Evolutionary conservation across 2,888 invertebrate species (phyloP).

Genomic region (Drosophila quinaria): DNA sequence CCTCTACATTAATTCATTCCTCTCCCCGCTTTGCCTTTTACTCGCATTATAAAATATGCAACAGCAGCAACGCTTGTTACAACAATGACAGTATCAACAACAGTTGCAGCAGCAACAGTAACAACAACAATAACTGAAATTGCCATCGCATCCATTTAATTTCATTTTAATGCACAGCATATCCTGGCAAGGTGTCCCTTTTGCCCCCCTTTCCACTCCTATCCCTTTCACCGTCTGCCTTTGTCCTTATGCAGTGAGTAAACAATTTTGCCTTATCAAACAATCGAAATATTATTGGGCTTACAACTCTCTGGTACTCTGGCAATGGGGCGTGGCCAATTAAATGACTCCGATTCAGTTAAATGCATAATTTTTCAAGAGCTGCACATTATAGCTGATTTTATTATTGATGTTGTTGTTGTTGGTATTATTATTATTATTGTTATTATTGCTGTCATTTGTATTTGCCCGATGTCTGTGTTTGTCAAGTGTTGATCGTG

Average conservation of each 20-base stretch:
- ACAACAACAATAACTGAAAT: constrained; percentile 44
- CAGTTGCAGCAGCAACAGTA: constrained; percentile 40
- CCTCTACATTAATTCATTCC: not conserved
- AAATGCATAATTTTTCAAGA: constrained; percentile 63
- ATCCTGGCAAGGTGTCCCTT: constrained; percentile 55
- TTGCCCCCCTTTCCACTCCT: not conserved
- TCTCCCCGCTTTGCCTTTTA: constrained; percentile 16
- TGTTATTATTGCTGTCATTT: constrained; percentile 39
- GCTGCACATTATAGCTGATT: constrained; percentile 60
- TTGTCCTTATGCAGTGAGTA: constrained; percentile 56
- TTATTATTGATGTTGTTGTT: constrained; percentile 14
- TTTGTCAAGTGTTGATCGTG: constrained; percentile 63
- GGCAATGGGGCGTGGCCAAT: constrained; percentile 52
- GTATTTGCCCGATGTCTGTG: constrained; percentile 62
- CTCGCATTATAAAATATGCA: constrained; percentile 68
- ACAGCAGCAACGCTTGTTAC: constrained; percentile 60
- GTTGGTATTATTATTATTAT: constrained; percentile 48
- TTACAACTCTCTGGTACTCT: not conserved
- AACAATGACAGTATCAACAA: constrained; percentile 64
- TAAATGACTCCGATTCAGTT: constrained; percentile 59
- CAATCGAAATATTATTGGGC: constrained; percentile 47
- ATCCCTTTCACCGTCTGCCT: constrained; percentile 2
- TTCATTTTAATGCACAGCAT: constrained; percentile 75
- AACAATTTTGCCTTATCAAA: constrained; percentile 69
- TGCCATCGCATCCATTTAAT: constrained; percentile 73